Evolutionary conservation across 2,113 vertebrate genomes (phyloP).

Genomic region (Serranochromis macrocephalus): DNA sequence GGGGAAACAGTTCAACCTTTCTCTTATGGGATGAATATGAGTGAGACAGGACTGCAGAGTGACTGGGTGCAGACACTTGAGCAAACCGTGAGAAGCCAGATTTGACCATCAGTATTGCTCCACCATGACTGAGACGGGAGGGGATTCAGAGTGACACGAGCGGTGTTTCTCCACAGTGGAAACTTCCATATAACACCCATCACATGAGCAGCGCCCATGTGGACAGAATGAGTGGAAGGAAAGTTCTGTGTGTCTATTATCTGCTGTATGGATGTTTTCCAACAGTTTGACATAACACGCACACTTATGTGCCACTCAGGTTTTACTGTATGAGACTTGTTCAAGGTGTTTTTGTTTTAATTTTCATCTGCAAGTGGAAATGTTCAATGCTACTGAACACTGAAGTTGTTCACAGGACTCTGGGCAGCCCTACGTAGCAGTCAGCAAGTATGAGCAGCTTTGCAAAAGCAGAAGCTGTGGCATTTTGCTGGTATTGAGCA

Average conservation of each 20-base stretch:
- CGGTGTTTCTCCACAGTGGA: not conserved
- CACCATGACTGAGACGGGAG: constrained; percentile 1
- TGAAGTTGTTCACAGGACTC: not conserved
- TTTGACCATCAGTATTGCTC: constrained; percentile 17
- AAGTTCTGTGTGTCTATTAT: not conserved
- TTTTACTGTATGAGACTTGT: not conserved
- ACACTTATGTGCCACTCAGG: not conserved
- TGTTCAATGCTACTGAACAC: not conserved
- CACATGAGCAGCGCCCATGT: not conserved
- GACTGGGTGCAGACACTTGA: constrained; percentile 5
- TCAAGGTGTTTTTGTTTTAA: not conserved
- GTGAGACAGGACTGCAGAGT: not conserved
- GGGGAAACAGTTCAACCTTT: not conserved
- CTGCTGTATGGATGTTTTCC: not conserved
- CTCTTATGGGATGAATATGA: not conserved
- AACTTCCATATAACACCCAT: constrained; percentile 2
- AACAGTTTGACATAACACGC: not conserved
- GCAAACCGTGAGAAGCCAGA: constrained; percentile 6
- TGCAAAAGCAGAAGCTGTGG: not conserved
- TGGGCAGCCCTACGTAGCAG: rapidly evolving
- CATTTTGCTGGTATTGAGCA: not conserved
- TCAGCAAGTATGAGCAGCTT: not conserved
- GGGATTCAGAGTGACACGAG: not conserved
- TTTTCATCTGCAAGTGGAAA: not conserved
- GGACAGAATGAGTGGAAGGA: not conserved